These are phyloP conservation scores for Beroe forskalii DNA, from an alignment of 37 sponge, comb jelly and placozoan species.

Conservation along the genomic window DNA sequence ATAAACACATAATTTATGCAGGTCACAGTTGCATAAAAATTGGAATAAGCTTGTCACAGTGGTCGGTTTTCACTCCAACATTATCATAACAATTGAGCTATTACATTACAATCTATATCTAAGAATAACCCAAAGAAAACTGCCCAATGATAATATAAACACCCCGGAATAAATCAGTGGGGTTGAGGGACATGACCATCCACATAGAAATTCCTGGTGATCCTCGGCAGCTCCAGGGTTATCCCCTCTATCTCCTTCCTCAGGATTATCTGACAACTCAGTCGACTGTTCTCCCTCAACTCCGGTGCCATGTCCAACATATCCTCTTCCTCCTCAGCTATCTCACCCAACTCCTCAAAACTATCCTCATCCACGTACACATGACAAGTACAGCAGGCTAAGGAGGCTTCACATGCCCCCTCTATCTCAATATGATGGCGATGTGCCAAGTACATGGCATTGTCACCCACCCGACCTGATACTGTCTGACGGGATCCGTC, in stretches of 20 bases:
- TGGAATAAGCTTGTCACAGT: no score
- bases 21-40: no score
- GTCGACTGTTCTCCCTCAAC: slow-evolving; percentile 82
- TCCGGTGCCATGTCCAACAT: slow-evolving; percentile 90
- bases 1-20: no score
- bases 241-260: slow-evolving; percentile 88
- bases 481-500: slow-evolving; percentile 16
- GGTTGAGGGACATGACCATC: slow-evolving; percentile 96
- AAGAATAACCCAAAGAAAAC: no score
- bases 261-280: slow-evolving; percentile 90
- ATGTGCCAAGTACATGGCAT: slow-evolving; percentile 92
- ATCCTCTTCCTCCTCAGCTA: slow-evolving; percentile 93
- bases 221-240: slow-evolving; percentile 76
- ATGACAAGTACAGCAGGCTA: slow-evolving; percentile 98
- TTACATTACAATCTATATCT: no score
- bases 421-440: slow-evolving; percentile 91
- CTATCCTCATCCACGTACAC: slow-evolving; percentile 81
- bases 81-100: no score
- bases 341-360: slow-evolving; percentile 72
- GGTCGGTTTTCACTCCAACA: no score
- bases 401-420: slow-evolving; percentile 98
- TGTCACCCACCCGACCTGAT: slow-evolving; percentile 75
- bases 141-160: no score
- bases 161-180: no score
- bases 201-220: slow-evolving; percentile 97